These are phyloP conservation scores for Phlogophora meticulosa DNA, from an alignment of 2,888 invertebrate genomes.

Conservation along the genomic window DNA sequence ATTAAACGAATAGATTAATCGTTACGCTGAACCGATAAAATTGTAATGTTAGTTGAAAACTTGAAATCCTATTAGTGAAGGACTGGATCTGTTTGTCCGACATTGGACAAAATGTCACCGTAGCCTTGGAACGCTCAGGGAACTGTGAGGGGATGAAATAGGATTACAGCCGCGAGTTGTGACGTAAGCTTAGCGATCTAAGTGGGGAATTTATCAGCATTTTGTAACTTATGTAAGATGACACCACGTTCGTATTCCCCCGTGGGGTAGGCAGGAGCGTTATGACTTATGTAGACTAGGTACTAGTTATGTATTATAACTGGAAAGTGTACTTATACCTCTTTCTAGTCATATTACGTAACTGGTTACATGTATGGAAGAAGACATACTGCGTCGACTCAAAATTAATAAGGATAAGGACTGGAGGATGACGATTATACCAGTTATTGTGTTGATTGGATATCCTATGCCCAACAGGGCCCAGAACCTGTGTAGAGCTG, in stretches of 20 bases:
- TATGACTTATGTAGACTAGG: not conserved
- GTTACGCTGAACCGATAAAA: conserved; percentile 27
- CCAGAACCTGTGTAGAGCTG: not conserved
- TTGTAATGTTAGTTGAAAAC: conserved; percentile 17
- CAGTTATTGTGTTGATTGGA: too few relatives aligned
- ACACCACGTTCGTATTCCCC: conserved; percentile 5
- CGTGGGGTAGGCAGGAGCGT: not conserved
- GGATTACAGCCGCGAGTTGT: conserved; percentile 40
- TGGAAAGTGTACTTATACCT: too few relatives aligned
- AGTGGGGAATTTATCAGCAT: conserved; percentile 29
- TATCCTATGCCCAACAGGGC: too few relatives aligned
- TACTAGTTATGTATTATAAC: not conserved
- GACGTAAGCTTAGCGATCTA: conserved; percentile 27
- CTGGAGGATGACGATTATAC: not conserved
- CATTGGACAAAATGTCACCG: conserved; percentile 38
- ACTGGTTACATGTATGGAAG: too few relatives aligned
- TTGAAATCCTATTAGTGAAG: conserved; percentile 37
- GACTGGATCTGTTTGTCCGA: conserved; percentile 14
- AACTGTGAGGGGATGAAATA: conserved; percentile 38
- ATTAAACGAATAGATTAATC: conserved; percentile 28
- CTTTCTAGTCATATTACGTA: too few relatives aligned
- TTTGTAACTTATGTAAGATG: conserved; percentile 30
- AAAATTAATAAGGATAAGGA: not conserved
- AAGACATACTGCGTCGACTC: not conserved
- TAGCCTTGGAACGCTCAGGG: conserved; percentile 29